Evolutionary conservation across 2,888 invertebrate species (phyloP).

Genomic region (Axea sp.): DNA sequence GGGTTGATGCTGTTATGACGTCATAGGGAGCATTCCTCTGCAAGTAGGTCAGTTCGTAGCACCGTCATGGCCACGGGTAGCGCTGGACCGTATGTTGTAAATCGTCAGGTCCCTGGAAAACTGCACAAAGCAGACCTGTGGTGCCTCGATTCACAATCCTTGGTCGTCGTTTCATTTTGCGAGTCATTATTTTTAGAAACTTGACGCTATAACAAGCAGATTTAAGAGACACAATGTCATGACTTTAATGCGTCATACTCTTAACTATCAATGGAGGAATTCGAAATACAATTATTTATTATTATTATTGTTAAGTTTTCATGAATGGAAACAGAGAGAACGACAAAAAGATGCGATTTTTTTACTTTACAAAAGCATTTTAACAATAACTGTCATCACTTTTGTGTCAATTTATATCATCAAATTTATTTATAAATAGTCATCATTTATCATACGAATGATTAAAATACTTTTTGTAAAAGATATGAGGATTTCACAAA

Average conservation of each 20-base stretch:
- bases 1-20: conserved; percentile 74
- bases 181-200: conserved; percentile 35
- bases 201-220: too few relatives aligned
- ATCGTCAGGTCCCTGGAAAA: conserved; percentile 59
- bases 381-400: too few relatives aligned
- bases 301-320: conserved; percentile 12
- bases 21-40: conserved; percentile 75
- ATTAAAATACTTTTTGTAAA: too few relatives aligned
- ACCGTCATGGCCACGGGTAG: conserved; percentile 72
- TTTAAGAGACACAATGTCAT: background rate
- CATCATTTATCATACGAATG: too few relatives aligned
- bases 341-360: background rate
- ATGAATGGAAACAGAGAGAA: conserved; percentile 14
- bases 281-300: conserved; percentile 5
- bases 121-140: conserved; percentile 35
- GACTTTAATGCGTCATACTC: background rate
- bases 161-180: conserved; percentile 50
- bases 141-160: conserved; percentile 50
- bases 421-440: too few relatives aligned
- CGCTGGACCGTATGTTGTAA: conserved; percentile 65
- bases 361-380: too few relatives aligned
- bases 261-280: conserved; percentile 3
- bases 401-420: too few relatives aligned
- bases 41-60: conserved; percentile 74
- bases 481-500: too few relatives aligned